Base-by-base conservation (phyloP, 2,797 vertebrate species). In the Mus minutoides region DNA sequence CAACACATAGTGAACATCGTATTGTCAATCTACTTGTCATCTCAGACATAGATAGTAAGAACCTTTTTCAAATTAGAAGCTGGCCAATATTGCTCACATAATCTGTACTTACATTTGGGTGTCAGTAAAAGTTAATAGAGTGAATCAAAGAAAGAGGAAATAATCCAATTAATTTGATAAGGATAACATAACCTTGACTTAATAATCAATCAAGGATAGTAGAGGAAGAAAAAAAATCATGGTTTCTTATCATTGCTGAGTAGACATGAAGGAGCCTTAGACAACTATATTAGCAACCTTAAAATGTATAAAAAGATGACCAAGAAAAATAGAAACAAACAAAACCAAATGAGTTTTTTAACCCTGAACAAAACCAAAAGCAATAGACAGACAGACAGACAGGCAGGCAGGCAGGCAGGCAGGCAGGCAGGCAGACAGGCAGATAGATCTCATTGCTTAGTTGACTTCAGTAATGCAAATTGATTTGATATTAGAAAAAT, bases 401-500 rank as follows among this genome's bases (percentile, higher is more conserved):
- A n/a, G 29, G 54, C 7, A 73, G 19, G n/a, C 13, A 31, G 58
- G 29, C 4, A 64, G 62, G 13, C 4, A 64, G 26, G 29, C 6
- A 62, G 62, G 54, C 7, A 73, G 19, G n/a, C 13, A 31, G 58
- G 29, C 4, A 64, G 62, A 31, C 4, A 64, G 26, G 29, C 6
- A 62, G 62, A 34, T 3, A 64, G 62, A 31, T 29, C 29, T n/a
- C 56, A 60, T 83, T 58, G 24, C 60, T 95, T 83, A 92, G 29
- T 87, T 95, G 76, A 94, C 19, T 73, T 31, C 11, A 60, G 24
- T 40, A 90, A 87, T 67, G 6, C 17, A 94, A 83, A 40, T 87
- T 79, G 77, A 69, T 92, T 87, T 95, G 26, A 75, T 92, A 92
- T 78, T 92, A 94, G 90, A 83, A 96, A 84, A 90, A 80, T 69